These are phyloP conservation scores for Priapulus caudatus DNA, from an alignment of 2,888 invertebrate species.

Conservation along the genomic window DNA sequence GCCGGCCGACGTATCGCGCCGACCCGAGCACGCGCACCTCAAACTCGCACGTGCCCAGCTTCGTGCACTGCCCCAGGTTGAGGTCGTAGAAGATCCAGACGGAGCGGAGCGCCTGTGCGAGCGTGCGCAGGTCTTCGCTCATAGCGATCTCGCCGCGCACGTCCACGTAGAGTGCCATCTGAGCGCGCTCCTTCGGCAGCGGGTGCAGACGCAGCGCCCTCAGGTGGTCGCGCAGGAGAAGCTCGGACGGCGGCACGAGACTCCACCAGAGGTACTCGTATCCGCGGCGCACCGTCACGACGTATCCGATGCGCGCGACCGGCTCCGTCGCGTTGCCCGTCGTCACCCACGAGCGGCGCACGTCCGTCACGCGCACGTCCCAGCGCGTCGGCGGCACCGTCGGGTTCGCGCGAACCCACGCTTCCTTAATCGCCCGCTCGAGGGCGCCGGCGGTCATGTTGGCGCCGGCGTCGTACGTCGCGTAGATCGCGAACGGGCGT, in stretches of 20 bases:
- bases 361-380: background rate
- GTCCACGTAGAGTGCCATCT: background rate
- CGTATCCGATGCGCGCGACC: background rate
- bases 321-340: background rate
- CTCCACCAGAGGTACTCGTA: background rate
- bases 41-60: background rate
- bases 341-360: background rate
- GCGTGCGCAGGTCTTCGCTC: background rate
- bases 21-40: background rate
- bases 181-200: background rate
- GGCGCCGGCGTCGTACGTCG: background rate
- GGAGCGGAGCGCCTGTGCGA: background rate
- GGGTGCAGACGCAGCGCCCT: background rate
- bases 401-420: background rate
- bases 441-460: no score
- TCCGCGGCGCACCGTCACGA: background rate
- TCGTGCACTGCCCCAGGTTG: background rate
- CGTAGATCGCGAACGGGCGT: background rate
- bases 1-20: background rate
- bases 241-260: background rate
- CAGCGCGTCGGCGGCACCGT: background rate
- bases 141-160: background rate
- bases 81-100: background rate
- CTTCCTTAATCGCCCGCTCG: background rate
- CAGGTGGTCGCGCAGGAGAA: background rate